A percentile compares a stretch with the other conserved stretches of the same genome.
Evolutionary conservation across 2,797 vertebrate species (phyloP).

Genomic region (Premnoplex brunnescens): DNA sequence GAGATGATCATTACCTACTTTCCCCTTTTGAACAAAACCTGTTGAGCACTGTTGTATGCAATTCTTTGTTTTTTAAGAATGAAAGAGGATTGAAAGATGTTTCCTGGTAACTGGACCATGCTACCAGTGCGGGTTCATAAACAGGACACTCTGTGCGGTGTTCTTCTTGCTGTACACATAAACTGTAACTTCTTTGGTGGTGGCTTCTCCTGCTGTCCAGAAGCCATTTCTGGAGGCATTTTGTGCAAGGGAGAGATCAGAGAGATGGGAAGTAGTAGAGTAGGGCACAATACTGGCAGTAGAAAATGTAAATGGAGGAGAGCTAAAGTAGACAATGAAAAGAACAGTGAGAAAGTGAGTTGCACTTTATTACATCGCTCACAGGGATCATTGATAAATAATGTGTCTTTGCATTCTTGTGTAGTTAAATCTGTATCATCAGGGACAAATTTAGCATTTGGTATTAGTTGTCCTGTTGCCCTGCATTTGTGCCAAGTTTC

Average conservation of each 20-base stretch:
- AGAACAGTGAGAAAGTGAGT: neutral
- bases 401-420: neutral
- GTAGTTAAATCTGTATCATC: neutral
- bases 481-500: neutral
- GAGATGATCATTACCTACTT: neutral
- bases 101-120: neutral
- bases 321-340: neutral
- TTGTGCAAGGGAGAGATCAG: neutral
- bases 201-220: neutral
- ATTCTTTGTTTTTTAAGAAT: neutral
- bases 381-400: neutral
- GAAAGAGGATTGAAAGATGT: neutral
- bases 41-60: neutral
- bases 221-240: neutral
- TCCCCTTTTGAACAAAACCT: neutral
- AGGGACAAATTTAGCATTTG: neutral
- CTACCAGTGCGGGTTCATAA: neutral
- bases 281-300: neutral
- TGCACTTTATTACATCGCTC: neutral
- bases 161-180: neutral
- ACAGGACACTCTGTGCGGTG: neutral
- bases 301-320: neutral
- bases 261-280: neutral
- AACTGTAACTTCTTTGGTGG: neutral
- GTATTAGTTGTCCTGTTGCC: neutral